Evolutionary conservation across 2,797 vertebrate genomes (phyloP).

Genomic region (Ibycter americanus): DNA sequence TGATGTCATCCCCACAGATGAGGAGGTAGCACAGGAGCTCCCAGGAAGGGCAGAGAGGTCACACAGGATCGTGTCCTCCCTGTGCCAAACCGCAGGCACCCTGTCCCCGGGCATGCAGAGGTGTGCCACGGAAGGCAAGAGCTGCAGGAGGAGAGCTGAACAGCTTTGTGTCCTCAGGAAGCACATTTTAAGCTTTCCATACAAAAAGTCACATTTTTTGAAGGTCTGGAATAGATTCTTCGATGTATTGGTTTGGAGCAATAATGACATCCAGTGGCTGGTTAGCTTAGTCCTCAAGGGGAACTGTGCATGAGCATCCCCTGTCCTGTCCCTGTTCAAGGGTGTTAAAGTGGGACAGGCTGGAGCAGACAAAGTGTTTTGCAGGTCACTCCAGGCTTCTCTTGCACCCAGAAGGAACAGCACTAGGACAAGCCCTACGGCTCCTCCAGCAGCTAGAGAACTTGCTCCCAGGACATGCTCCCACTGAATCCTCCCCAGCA

Average conservation of each 20-base stretch:
- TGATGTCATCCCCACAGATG: not conserved
- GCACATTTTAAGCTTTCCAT: not conserved
- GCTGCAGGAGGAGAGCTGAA: not conserved
- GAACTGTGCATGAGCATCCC: not conserved
- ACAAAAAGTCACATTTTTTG: conserved; percentile 4
- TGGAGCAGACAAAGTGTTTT: not conserved
- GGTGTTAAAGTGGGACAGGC: not conserved
- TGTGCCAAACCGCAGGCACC: not conserved
- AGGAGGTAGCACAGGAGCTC: not conserved
- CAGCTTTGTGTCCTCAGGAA: not conserved
- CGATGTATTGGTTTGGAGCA: conserved; percentile 56
- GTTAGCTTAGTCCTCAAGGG: conserved; percentile 29
- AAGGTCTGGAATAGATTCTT: conserved; percentile 8
- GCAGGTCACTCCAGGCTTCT: not conserved
- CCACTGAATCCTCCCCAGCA: not conserved
- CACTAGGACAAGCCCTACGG: fast-evolving
- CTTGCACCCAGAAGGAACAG: not conserved
- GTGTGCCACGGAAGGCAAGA: not conserved
- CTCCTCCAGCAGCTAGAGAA: not conserved
- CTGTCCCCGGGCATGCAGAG: not conserved
- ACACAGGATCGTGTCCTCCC: fast-evolving
- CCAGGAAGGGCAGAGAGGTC: conserved; percentile 18
- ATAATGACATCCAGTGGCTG: conserved; percentile 74
- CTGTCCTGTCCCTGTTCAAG: not conserved
- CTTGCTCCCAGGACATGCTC: not conserved